Conservation (phyloP, 2,797 vertebrate species). For the Microctenopoma stevenorrisi region DNA sequence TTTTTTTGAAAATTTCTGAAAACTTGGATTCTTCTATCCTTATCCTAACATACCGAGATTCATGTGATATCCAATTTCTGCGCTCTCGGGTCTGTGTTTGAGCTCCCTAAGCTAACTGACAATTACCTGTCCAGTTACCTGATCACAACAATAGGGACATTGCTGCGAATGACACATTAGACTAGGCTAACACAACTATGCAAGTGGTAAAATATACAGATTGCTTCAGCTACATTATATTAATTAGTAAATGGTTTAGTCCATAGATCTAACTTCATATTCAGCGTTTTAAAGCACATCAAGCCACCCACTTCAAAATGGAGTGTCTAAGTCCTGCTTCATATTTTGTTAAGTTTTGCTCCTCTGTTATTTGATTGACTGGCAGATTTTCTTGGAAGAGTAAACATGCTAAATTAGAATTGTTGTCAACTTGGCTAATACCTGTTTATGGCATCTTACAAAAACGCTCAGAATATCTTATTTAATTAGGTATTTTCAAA, state of each 20-base stretch:
- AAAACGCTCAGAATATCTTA: background rate
- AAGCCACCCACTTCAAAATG: constrained; percentile 19
- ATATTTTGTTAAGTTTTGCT: background rate
- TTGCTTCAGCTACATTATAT: constrained; percentile 55
- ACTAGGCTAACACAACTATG: background rate
- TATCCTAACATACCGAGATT: too few relatives aligned
- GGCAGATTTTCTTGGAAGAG: constrained; percentile 1
- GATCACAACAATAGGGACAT: background rate
- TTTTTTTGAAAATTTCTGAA: background rate
- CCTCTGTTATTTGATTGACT: constrained; percentile 13
- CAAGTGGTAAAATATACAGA: constrained; percentile 47
- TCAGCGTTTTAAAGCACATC: constrained; percentile 9
- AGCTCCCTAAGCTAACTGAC: constrained; percentile 1
- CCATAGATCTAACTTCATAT: constrained; percentile 25
- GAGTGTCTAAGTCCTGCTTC: constrained; percentile 2
- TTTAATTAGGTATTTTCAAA: background rate
- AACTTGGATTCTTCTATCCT: background rate
- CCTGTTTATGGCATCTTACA: background rate
- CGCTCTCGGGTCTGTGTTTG: too few relatives aligned
- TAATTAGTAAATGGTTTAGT: constrained; percentile 48
- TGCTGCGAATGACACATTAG: constrained; percentile 10
- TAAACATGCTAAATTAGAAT: background rate
- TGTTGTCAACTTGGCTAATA: background rate
- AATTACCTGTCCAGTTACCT: constrained; percentile 25
- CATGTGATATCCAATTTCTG: too few relatives aligned